Percentiles rank a stretch among this genome's conserved stretches.
Conservation (phyloP, 2,113 vertebrate species). For the Sander vitreus region DNA sequence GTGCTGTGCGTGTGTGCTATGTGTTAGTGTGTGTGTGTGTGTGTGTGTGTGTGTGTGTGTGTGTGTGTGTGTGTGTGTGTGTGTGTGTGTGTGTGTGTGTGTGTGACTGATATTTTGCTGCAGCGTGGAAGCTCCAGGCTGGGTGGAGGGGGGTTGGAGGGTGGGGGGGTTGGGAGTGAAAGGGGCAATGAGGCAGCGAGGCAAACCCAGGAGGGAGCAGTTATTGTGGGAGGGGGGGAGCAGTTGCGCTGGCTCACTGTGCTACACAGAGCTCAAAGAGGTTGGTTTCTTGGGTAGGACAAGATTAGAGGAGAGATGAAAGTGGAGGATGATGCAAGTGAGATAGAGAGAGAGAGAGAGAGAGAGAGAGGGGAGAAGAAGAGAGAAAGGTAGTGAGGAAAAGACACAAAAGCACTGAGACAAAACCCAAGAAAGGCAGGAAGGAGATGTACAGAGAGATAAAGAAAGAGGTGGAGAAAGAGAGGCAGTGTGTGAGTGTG, state of each 20-base stretch:
- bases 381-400: conserved; percentile 22
- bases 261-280: conserved; percentile 35
- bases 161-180: background rate
- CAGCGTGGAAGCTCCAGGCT: conserved; percentile 36
- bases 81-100: background rate
- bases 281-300: conserved; percentile 20
- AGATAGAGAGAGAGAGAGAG: background rate
- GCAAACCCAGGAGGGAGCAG: conserved; percentile 40
- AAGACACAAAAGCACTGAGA: conserved; percentile 24
- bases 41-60: background rate
- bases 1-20: background rate
- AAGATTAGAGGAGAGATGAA: conserved; percentile 46
- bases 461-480: conserved; percentile 26
- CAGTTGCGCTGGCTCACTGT: conserved; percentile 13
- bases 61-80: background rate
- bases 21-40: background rate
- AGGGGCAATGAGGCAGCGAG: conserved; percentile 36
- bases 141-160: background rate
- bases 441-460: conserved; percentile 43
- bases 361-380: background rate
- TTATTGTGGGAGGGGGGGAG: conserved; percentile 29
- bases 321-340: conserved; percentile 36
- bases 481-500: conserved; percentile 25
- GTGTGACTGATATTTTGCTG: conserved; percentile 50
- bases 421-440: conserved; percentile 29